These are phyloP conservation scores for Drosophila vallismaia DNA, from an alignment of 2,888 invertebrate species.

Conservation along the genomic window DNA sequence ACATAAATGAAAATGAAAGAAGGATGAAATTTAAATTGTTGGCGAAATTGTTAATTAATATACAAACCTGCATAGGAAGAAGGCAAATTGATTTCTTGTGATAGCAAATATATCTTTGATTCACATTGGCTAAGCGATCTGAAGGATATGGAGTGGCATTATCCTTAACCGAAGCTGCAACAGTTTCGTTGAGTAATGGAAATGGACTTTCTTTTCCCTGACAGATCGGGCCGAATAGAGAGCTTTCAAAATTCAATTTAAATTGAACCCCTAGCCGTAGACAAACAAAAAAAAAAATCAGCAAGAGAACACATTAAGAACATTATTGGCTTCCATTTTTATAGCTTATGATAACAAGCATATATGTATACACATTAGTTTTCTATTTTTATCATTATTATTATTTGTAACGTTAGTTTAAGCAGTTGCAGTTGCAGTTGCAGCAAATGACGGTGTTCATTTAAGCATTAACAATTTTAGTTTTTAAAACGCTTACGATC, in stretches of 20 bases:
- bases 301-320: slow-evolving; percentile 42
- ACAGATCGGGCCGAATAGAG: slow-evolving; percentile 38
- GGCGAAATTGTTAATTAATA: slow-evolving; percentile 68
- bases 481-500: slow-evolving; percentile 42
- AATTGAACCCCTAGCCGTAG: slow-evolving; percentile 49
- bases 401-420: slow-evolving; percentile 44
- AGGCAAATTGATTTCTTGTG: slow-evolving; percentile 71
- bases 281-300: slow-evolving; percentile 1
- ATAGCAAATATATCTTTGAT: slow-evolving; percentile 50
- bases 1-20: slow-evolving; percentile 16
- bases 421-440: slow-evolving; percentile 21
- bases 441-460: slow-evolving; percentile 51
- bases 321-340: slow-evolving; percentile 74
- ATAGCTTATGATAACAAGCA: slow-evolving; percentile 39
- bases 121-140: slow-evolving; percentile 16
- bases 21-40: slow-evolving; percentile 54
- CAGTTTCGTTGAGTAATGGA: slow-evolving; percentile 44
- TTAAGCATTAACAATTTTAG: slow-evolving; percentile 42
- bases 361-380: slow-evolving; percentile 60
- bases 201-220: slow-evolving; percentile 1
- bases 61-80: slow-evolving; percentile 35
- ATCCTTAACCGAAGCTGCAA: slow-evolving; percentile 46
- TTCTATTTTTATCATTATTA: slow-evolving; percentile 43
- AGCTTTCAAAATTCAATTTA: slow-evolving; percentile 63
- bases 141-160: background rate